These are phyloP conservation scores for Eucidaris tribuloides DNA, from an alignment of 35 echinoderm and acorn worm species.

Conservation along the genomic window DNA sequence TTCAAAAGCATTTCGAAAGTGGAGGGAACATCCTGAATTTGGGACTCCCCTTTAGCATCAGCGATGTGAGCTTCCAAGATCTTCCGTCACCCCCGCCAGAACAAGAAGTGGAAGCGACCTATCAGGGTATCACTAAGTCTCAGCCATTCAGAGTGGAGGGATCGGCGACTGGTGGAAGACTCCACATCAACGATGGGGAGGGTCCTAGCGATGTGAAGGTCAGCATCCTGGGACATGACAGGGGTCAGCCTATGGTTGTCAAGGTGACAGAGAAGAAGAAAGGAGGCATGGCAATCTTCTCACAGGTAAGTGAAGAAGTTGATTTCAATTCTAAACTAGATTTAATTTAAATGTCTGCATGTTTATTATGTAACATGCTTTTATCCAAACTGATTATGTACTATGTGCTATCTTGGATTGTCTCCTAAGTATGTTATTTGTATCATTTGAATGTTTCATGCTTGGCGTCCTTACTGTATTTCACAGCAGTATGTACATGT, in stretches of 20 bases:
- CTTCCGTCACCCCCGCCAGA: not conserved
- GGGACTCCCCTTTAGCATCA: slow-evolving; percentile 30
- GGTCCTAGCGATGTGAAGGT: not conserved
- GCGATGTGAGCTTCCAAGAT: slow-evolving; percentile 24
- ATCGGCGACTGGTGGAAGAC: not conserved
- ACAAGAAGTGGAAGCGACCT: slow-evolving; percentile 10
- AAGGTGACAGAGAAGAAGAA: slow-evolving; percentile 12
- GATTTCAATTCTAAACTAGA: too few species aligned
- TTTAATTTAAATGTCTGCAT: too few species aligned
- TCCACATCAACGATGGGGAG: slow-evolving; percentile 13
- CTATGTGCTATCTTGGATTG: too few species aligned
- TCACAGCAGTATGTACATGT: too few species aligned
- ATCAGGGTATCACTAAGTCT: slow-evolving; percentile 19
- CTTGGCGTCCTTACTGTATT: too few species aligned
- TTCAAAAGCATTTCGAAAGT: slow-evolving; percentile 38
- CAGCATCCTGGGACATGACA: slow-evolving; percentile 9
- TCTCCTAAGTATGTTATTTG: too few species aligned
- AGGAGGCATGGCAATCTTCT: slow-evolving; percentile 56
- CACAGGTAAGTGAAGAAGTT: slow-evolving; percentile 75
- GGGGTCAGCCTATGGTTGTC: not conserved
- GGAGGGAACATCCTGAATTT: slow-evolving; percentile 41
- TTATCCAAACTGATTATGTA: too few species aligned
- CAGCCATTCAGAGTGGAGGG: slow-evolving; percentile 4
- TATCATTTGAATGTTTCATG: too few species aligned
- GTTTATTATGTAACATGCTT: too few species aligned